These are phyloP conservation scores for Channa maculata DNA, from an alignment of 2,113 vertebrate genomes.

Conservation along the genomic window DNA sequence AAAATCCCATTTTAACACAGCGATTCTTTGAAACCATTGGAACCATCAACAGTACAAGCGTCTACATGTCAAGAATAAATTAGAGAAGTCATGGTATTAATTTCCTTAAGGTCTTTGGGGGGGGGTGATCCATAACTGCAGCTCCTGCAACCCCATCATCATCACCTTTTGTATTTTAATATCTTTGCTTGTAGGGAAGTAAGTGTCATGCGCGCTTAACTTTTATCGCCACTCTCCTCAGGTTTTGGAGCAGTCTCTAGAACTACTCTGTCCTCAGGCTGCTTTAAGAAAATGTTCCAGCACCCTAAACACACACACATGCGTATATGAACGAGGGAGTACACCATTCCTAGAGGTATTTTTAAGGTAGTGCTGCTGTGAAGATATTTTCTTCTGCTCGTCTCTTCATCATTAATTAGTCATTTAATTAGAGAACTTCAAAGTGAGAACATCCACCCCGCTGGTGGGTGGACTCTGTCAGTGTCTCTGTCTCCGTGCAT, in stretches of 20 bases:
- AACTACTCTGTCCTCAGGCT: conserved; percentile 50
- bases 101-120: conserved; percentile 11
- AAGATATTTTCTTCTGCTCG: conserved; percentile 12
- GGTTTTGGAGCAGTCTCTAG: conserved; percentile 45
- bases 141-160: conserved; percentile 20
- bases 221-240: conserved; percentile 13
- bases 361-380: conserved; percentile 45
- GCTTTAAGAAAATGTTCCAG: conserved; percentile 25
- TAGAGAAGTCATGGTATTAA: conserved; percentile 1
- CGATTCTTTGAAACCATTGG: background rate
- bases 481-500: conserved; percentile 13
- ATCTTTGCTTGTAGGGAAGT: background rate
- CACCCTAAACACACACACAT: background rate
- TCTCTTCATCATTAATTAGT: conserved; percentile 63
- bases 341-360: conserved; percentile 50
- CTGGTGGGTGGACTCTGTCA: conserved; percentile 35
- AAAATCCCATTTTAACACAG: background rate
- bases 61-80: conserved; percentile 6
- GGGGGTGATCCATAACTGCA: too few species aligned
- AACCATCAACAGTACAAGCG: conserved; percentile 2
- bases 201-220: background rate
- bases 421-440: conserved; percentile 72
- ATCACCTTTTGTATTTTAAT: background rate
- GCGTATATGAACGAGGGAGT: background rate
- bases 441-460: conserved; percentile 67